Percentiles rank a stretch among this genome's conserved stretches.
These are phyloP conservation scores for Andrena flavipes DNA, from an alignment of 2,888 invertebrate species.

Conservation along the genomic window DNA sequence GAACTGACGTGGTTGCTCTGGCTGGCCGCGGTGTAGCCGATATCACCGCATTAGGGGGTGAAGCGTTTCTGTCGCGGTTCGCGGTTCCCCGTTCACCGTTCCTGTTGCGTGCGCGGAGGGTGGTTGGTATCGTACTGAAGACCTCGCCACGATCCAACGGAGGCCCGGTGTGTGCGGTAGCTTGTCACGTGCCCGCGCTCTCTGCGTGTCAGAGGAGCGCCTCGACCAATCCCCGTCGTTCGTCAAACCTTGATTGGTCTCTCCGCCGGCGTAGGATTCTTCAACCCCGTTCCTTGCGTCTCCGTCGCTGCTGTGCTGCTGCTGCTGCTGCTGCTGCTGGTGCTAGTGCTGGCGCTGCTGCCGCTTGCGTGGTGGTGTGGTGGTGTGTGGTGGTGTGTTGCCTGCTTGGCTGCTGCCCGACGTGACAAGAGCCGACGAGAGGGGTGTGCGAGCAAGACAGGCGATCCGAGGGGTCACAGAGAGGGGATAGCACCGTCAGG, in stretches of 20 bases:
- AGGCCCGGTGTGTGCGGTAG: conserved; percentile 84
- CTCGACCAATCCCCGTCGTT: conserved; percentile 85
- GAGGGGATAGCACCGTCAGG: conserved; percentile 79
- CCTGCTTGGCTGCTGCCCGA: conserved; percentile 75
- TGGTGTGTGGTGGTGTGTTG: conserved; percentile 70
- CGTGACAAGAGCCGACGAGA: conserved; percentile 80
- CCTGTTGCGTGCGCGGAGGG: conserved; percentile 84
- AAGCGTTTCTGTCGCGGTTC: conserved; percentile 66
- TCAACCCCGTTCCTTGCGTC: conserved; percentile 83
- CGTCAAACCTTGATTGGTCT: conserved; percentile 88
- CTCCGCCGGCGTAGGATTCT: conserved; percentile 84
- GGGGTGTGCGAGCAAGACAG: conserved; percentile 74
- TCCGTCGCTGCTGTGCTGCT: conserved; percentile 65
- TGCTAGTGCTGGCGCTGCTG: conserved; percentile 48
- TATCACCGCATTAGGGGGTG: conserved; percentile 71
- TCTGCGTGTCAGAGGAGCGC: conserved; percentile 84
- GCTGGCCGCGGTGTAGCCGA: conserved; percentile 22
- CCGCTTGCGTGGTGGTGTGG: conserved; percentile 57
- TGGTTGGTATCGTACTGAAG: conserved; percentile 85
- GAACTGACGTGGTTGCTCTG: conserved; percentile 2
- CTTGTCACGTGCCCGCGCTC: conserved; percentile 84
- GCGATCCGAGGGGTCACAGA: conserved; percentile 70
- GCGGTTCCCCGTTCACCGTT: conserved; percentile 67
- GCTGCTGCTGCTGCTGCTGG: conserved; percentile 59
- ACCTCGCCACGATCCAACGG: conserved; percentile 80